Evolutionary conservation across 2,797 vertebrate genomes (phyloP).

Genomic region (Chaetodon trifasciatus): DNA sequence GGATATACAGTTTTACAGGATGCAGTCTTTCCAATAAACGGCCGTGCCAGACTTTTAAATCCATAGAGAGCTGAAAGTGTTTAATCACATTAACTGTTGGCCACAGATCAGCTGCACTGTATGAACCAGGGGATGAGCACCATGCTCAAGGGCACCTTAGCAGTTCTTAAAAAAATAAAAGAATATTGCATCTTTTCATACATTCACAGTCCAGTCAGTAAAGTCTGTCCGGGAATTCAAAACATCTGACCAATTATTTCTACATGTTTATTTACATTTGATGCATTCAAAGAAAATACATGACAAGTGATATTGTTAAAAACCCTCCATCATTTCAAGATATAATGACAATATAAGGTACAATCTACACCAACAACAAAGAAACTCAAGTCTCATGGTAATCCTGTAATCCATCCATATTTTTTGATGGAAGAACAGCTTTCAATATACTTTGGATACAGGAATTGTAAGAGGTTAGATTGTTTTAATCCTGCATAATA

Average conservation of each 20-base stretch:
- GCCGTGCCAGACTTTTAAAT: background rate
- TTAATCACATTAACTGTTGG: slow-evolving; percentile 26
- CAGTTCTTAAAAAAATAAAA: background rate
- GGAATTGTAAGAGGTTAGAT: background rate
- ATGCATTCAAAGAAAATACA: background rate
- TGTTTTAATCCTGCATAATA: background rate
- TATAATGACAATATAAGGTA: too few species aligned
- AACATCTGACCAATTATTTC: background rate
- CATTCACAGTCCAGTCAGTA: too few species aligned
- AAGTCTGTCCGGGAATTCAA: background rate
- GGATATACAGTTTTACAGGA: background rate
- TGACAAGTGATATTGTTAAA: background rate
- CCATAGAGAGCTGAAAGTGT: background rate
- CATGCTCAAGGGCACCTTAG: background rate
- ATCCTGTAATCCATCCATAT: too few species aligned
- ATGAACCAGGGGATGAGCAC: background rate
- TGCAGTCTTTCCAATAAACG: background rate
- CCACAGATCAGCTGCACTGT: slow-evolving; percentile 12
- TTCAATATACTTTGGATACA: too few species aligned
- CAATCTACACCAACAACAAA: too few species aligned
- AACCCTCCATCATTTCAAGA: too few species aligned
- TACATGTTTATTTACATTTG: background rate
- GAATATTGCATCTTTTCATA: background rate
- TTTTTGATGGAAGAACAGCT: too few species aligned
- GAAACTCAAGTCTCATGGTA: too few species aligned